phyloP scores from a whole-genome alignment of 2,888 invertebrate species.

The Kuschelorhynchus macadamiae region DNA sequence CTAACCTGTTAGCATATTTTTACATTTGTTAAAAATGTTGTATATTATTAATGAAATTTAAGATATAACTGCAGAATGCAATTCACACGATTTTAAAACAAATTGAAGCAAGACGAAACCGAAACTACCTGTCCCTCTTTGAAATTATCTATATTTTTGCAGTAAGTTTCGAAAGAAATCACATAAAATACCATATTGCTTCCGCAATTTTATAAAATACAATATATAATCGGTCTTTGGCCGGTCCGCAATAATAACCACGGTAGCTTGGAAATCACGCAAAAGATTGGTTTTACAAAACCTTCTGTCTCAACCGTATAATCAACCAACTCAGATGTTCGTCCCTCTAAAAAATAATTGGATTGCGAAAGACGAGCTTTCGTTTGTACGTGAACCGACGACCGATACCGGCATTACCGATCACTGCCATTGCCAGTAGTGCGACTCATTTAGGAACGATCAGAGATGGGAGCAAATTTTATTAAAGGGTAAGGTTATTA shows the following conservation, averaged over 20 bases:
- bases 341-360: constrained; percentile 48
- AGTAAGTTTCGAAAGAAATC: constrained; percentile 7
- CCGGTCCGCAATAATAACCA: constrained; percentile 34
- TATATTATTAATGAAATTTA: no score
- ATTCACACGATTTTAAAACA: background rate
- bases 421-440: constrained; percentile 17
- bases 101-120: background rate
- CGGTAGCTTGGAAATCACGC: constrained; percentile 46
- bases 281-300: constrained; percentile 50
- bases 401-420: constrained; percentile 30
- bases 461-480: background rate
- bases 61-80: background rate
- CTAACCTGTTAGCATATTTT: no score
- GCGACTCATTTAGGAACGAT: constrained; percentile 18
- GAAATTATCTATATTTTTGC: background rate
- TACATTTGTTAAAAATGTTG: no score
- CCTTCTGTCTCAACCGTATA: constrained; percentile 38
- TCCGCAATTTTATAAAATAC: constrained; percentile 25
- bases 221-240: constrained; percentile 4
- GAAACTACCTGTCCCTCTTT: background rate
- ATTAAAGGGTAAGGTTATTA: no score
- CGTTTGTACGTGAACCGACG: constrained; percentile 38
- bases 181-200: constrained; percentile 30
- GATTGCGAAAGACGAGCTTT: constrained; percentile 41
- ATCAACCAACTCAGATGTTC: constrained; percentile 44